Base-by-base conservation (phyloP, 2,113 vertebrate genomes). In the Nycticryphes semicollaris region DNA sequence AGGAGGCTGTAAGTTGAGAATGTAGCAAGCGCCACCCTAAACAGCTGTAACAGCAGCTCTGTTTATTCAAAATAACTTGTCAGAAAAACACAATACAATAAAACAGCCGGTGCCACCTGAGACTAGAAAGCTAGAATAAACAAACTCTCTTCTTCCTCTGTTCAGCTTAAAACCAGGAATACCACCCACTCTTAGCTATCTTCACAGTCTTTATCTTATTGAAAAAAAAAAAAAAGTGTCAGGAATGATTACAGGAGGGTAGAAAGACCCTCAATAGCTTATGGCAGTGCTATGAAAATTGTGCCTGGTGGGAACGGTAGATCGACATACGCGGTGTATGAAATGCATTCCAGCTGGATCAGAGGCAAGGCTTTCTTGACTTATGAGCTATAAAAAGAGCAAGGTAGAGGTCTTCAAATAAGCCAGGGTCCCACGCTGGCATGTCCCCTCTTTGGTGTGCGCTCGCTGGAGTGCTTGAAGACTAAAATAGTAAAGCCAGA, bases 31-130 rank as follows among this genome's bases (percentile, higher is more conserved):
- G 80, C 83, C 78, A 92, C 89, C 93, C 92, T 77, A 89, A 96
- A 94, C 30, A 96, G 93, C 92, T 82, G 89, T 63, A 83, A 86
- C 27, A 27, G 87, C 70, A 80, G 39, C 87, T 94, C 79, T 88
- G 89, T 90, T 93, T 80, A 89, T 97, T 97, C 89, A 96, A 82
- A 95, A 93, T 67, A 93, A 92, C 84, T 92, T 93, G 87, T 92
- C 97, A 94, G 91, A 70, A 67, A 76, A 91, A 92, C 70, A 3
- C 57, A 85, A 93, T 85, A 47, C 89, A 89, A 77, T 91, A 80
- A 96, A 94, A 82, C 53, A 78, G 75, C 41, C 0, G 3, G 45
- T 79, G 91, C 63, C 91, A 89, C 84, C 76, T 75, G 87, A 94
- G 83, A 89, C 56, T 30, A 64, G 57, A 79, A 81, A 70, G 33